Conservation (phyloP, 2,888 invertebrate species). For the Tenthredo livida region DNA sequence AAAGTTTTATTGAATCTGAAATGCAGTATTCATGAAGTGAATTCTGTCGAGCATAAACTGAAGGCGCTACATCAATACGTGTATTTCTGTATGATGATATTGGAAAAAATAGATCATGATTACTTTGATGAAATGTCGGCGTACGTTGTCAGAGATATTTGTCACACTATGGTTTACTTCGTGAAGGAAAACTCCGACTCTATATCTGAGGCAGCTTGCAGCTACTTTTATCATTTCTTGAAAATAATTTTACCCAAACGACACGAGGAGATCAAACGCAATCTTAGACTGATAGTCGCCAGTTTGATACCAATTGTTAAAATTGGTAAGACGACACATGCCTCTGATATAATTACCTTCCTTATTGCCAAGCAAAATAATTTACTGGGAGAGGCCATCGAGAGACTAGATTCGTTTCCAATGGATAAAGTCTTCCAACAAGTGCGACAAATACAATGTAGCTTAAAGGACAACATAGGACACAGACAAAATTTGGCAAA, state of each 20-base stretch:
- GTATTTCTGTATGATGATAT: conserved; percentile 78
- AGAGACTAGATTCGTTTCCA: conserved; percentile 80
- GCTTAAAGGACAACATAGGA: conserved; percentile 70
- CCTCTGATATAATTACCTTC: conserved; percentile 79
- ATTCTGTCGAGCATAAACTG: conserved; percentile 80
- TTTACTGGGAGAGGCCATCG: conserved; percentile 78
- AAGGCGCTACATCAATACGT: conserved; percentile 81
- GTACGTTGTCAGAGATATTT: conserved; percentile 81
- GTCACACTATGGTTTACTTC: conserved; percentile 80
- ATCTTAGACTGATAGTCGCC: conserved; percentile 80
- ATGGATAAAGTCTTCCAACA: conserved; percentile 71
- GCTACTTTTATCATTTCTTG: conserved; percentile 79
- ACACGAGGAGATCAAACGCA: conserved; percentile 77
- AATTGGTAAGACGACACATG: conserved; percentile 62
- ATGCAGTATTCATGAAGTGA: conserved; percentile 78
- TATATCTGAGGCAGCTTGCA: conserved; percentile 64
- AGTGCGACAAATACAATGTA: conserved; percentile 71
- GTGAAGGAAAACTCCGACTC: conserved; percentile 77
- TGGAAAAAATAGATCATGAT: conserved; percentile 74
- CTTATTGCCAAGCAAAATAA: conserved; percentile 80
- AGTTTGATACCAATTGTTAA: conserved; percentile 79
- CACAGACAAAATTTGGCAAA: conserved; percentile 69
- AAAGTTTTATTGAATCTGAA: conserved; percentile 80
- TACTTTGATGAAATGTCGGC: conserved; percentile 77
- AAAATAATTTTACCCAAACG: conserved; percentile 77